Percentiles rank a stretch among this genome's conserved stretches.
Conservation (phyloP, 2,888 invertebrate species). For the Nasonovia ribisnigri region DNA sequence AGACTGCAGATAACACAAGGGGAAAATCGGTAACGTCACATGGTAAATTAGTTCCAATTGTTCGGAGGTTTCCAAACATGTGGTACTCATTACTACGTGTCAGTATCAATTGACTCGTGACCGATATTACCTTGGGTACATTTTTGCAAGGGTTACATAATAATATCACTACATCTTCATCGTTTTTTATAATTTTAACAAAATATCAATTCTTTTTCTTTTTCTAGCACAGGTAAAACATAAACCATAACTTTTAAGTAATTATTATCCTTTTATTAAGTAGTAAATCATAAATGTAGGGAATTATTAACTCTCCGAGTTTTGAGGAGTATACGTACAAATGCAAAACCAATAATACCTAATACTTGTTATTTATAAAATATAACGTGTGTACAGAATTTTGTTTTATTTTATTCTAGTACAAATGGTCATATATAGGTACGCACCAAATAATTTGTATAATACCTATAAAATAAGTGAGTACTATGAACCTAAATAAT, state of each 20-base stretch:
- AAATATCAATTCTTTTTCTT: not conserved
- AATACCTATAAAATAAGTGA: not conserved
- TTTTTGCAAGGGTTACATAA: not conserved
- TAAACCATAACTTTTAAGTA: not conserved
- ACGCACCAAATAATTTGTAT: not conserved
- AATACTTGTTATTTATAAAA: no score
- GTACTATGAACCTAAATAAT: not conserved
- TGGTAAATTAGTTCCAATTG: constrained; percentile 21
- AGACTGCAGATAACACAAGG: not conserved
- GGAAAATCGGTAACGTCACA: not conserved
- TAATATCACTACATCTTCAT: not conserved
- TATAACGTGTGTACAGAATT: not conserved
- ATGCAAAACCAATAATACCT: not conserved
- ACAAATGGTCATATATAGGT: not conserved
- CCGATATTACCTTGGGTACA: not conserved
- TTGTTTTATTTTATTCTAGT: not conserved
- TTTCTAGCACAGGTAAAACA: not conserved
- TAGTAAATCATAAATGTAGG: not conserved
- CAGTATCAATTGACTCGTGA: not conserved
- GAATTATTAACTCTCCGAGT: not conserved
- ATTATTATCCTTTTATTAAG: not conserved
- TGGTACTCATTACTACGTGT: constrained; percentile 31
- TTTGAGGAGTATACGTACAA: not conserved
- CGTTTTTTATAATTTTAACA: not conserved
- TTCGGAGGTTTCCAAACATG: constrained; percentile 7